phyloP scores from a whole-genome alignment of 2,797 vertebrate species.

The Cottoperca gobio region DNA sequence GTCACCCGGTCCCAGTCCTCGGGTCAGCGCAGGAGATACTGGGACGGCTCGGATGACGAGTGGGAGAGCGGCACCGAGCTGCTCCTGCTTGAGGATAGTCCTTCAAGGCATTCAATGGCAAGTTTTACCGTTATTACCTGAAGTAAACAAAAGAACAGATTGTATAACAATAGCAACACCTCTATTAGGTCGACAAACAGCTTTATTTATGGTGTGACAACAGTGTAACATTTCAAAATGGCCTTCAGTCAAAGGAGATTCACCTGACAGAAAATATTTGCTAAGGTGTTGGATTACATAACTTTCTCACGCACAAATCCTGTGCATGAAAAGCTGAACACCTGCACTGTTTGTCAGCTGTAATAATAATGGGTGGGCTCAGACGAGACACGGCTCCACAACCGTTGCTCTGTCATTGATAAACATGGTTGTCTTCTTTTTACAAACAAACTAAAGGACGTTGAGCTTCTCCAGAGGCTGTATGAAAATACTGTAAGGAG shows the following conservation, averaged over 20 bases:
- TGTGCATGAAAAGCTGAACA: conserved; percentile 5
- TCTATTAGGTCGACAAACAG: background rate
- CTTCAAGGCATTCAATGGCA: conserved; percentile 69
- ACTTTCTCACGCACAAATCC: background rate
- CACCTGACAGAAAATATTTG: background rate
- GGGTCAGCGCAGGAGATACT: conserved; percentile 74
- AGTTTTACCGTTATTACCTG: conserved; percentile 56
- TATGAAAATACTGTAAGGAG: conserved; percentile 4
- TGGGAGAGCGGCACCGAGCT: conserved; percentile 76
- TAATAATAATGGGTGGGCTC: background rate
- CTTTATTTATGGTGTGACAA: background rate
- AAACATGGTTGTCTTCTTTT: background rate
- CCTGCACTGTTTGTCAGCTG: background rate
- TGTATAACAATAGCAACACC: background rate
- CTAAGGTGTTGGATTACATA: background rate
- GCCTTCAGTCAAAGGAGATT: background rate
- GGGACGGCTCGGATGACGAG: conserved; percentile 78
- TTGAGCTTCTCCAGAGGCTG: background rate
- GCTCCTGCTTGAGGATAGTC: conserved; percentile 68
- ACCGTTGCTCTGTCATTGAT: background rate
- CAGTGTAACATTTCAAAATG: background rate
- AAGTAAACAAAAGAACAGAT: background rate
- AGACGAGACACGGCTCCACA: background rate
- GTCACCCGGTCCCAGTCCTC: conserved; percentile 81
- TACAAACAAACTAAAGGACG: background rate